These are phyloP conservation scores for Hycleus cichorii DNA, from an alignment of 1,140 invertebrate genomes.

Conservation along the genomic window DNA sequence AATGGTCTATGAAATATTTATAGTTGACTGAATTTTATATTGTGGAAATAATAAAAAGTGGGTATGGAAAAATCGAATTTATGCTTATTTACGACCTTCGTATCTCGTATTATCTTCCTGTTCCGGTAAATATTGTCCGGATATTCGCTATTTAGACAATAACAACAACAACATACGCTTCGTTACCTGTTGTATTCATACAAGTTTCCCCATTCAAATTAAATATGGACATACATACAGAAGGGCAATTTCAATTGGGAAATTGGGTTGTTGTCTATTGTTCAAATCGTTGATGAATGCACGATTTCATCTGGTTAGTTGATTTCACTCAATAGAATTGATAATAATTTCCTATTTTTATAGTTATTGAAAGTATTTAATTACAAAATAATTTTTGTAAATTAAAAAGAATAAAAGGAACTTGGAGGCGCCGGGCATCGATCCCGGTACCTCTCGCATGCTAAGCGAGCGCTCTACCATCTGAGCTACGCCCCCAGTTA, in stretches of 20 bases:
- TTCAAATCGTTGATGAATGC: no score
- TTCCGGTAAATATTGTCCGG: slow-evolving; percentile 12
- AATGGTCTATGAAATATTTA: no score
- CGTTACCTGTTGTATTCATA: slow-evolving; percentile 12
- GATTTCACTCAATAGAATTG: not conserved
- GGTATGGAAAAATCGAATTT: no score
- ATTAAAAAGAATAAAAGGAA: not conserved
- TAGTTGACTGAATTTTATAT: no score
- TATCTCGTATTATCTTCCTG: slow-evolving; percentile 7
- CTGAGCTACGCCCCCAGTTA: slow-evolving; percentile 63
- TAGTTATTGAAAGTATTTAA: not conserved
- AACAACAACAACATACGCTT: slow-evolving; percentile 10
- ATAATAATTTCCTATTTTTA: not conserved
- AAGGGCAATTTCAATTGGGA: no score
- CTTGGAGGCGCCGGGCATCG: slow-evolving; percentile 68
- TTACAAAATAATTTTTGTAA: not conserved
- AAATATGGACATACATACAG: no score
- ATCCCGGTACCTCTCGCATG: slow-evolving; percentile 76
- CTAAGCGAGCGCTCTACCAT: slow-evolving; percentile 79
- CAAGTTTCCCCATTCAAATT: not conserved
- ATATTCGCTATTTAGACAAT: slow-evolving; percentile 11
- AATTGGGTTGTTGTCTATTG: no score
- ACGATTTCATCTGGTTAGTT: no score
- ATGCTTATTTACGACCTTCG: not conserved
- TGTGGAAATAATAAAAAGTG: no score